Evolutionary conservation across 2,113 vertebrate species (phyloP).

Genomic region (Gobius niger): DNA sequence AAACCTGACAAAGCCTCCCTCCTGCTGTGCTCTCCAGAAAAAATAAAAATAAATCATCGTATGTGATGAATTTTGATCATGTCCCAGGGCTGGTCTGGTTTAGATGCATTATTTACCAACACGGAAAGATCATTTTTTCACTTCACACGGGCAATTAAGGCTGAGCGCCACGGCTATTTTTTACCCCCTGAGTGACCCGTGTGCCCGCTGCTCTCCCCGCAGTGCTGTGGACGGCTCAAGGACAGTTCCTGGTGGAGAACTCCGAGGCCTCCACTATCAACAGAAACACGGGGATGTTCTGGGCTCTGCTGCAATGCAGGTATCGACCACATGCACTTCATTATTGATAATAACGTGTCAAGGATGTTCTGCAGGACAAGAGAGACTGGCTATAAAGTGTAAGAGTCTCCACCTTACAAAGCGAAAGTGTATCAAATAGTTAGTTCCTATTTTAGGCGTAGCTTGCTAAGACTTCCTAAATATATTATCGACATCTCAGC

Average conservation of each 20-base stretch:
- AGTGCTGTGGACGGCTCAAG: constrained; percentile 98
- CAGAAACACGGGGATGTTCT: constrained; percentile 95
- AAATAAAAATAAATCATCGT: constrained; percentile 25
- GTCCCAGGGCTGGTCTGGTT: constrained; percentile 22
- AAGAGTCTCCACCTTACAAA: no score
- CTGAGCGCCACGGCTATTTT: constrained; percentile 9
- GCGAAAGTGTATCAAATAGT: no score
- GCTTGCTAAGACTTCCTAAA: no score
- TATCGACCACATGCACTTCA: constrained; percentile 44
- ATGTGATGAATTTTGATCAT: constrained; percentile 37
- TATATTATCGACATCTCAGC: no score
- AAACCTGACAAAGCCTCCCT: constrained; percentile 21
- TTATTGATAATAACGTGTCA: not conserved
- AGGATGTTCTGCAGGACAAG: not conserved
- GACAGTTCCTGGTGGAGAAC: constrained; percentile 92
- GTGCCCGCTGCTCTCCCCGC: constrained; percentile 9
- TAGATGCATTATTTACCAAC: constrained; percentile 35
- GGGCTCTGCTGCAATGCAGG: constrained; percentile 98
- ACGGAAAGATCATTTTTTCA: constrained; percentile 25
- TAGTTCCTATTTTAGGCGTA: no score
- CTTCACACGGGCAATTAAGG: constrained; percentile 25
- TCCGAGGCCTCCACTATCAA: constrained; percentile 94
- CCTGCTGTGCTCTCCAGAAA: constrained; percentile 13
- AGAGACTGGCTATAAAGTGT: not conserved
- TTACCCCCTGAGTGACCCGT: constrained; percentile 12